Evolutionary conservation across 2,113 vertebrate genomes (phyloP), one percentile per base, ranked within the genome.

Genomic region (Desmodus rotundus): DNA sequence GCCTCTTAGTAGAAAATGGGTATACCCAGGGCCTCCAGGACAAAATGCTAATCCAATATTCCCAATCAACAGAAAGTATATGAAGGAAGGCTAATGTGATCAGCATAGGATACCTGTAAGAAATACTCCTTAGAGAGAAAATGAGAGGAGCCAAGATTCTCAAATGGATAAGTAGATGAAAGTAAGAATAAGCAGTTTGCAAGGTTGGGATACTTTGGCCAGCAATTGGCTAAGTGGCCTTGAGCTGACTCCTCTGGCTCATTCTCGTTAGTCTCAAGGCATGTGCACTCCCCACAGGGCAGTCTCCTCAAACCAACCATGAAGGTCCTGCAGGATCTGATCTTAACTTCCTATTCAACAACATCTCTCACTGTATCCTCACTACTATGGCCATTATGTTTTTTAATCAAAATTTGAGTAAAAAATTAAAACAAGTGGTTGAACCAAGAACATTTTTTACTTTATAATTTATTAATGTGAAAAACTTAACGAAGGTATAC

Each of bases 181-280:
- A 67, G 81, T 81, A 96, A 93, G n/a, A 26, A 92, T 82, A 58
- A 95, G 26, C 24, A 93, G 41, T 93, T 89, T 80, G 33, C 36
- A 87, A 78, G 36, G 22, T 73, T 92, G 70, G 56, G 36, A 20
- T 45, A 77, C 80, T 88, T 89, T 77, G 85, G 38, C 90, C 54
- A 92, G 16, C 63, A 94, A 22, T 95, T 97, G 94, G 63, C 89
- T 95, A 93, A 95, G 52, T 90, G 36, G 33, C 80, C 58, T 84
- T 92, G 52, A 87, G n/a, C 47, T 76, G 43, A 87, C 91, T 91
- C 74, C 68, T 76, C 19, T 92, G 41, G 14, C 38, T 93, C 41
- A 67, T 92, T 87, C 41, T 96, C 43, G 47, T 82, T 81, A 61
- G 58, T 84, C 54, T 81, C 56, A 90, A 87, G 45, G 13, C 61